Percentiles rank a stretch among this genome's conserved stretches.
Evolutionary conservation across 2,888 invertebrate genomes (phyloP).

Genomic region (Pachydiplax longipennis): DNA sequence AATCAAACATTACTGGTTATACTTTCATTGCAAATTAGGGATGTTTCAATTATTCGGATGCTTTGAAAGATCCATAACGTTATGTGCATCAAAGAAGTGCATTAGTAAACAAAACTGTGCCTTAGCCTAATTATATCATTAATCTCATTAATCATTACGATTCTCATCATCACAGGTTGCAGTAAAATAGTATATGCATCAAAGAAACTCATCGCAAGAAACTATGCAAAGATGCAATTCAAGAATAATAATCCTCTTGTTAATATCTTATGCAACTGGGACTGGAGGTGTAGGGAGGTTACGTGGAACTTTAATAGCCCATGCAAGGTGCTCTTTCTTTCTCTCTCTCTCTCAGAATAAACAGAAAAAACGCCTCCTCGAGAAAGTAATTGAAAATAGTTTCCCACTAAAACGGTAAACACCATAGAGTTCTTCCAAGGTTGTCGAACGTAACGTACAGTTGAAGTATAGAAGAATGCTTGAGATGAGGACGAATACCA

Average conservation of each 20-base stretch:
- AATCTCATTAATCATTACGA: background rate
- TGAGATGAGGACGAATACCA: constrained; percentile 67
- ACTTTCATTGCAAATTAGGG: background rate
- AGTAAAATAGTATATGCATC: background rate
- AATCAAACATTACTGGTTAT: background rate
- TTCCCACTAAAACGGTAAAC: constrained; percentile 42
- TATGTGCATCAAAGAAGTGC: background rate
- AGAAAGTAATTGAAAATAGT: constrained; percentile 31
- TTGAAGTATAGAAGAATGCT: constrained; percentile 68
- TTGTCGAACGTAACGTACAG: constrained; percentile 62
- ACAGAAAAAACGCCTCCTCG: background rate
- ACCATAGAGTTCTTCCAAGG: constrained; percentile 41
- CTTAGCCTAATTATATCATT: background rate
- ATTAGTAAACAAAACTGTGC: background rate
- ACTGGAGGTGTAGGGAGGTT: background rate
- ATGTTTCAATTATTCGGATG: background rate
- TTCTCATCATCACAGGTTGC: background rate
- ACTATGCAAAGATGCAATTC: background rate
- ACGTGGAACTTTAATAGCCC: background rate
- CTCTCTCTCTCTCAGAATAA: background rate
- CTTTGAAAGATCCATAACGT: background rate
- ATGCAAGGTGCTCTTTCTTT: constrained; percentile 13
- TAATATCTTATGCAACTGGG: background rate
- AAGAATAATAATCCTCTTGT: background rate
- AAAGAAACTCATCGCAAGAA: background rate